These are phyloP conservation scores for Cephalopholis sonnerati DNA, from an alignment of 2,113 vertebrate genomes.

Conservation along the genomic window DNA sequence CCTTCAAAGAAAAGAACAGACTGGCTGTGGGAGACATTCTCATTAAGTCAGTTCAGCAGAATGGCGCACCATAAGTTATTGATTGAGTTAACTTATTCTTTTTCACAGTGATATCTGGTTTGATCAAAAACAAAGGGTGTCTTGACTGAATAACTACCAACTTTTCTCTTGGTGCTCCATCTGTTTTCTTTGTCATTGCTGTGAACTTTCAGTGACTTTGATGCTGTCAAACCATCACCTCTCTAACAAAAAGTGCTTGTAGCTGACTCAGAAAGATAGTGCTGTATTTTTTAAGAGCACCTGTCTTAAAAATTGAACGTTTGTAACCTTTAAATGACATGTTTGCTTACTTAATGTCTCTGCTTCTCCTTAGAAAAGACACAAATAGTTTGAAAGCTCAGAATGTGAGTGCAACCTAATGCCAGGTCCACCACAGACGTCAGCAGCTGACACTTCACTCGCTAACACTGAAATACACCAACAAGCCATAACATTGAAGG, in stretches of 20 bases:
- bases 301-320: not conserved
- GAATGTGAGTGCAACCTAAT: not conserved
- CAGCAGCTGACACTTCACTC: not conserved
- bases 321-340: not conserved
- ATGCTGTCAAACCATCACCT: not conserved
- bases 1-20: not conserved
- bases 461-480: not conserved
- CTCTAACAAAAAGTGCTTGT: not conserved
- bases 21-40: not conserved
- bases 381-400: not conserved
- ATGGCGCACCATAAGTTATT: not conserved
- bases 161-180: not conserved
- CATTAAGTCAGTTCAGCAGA: conserved; percentile 4
- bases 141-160: not conserved
- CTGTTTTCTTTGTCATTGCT: not conserved
- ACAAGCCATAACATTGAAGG: not conserved
- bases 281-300: not conserved
- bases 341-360: not conserved
- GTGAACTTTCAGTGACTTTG: not conserved
- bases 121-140: not conserved
- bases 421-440: not conserved
- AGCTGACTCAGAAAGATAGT: not conserved
- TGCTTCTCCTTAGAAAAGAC: not conserved
- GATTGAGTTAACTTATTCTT: not conserved
- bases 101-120: not conserved